phyloP scores from a whole-genome alignment of 2,888 invertebrate genomes.

The Gymnosoma rotundatum region DNA sequence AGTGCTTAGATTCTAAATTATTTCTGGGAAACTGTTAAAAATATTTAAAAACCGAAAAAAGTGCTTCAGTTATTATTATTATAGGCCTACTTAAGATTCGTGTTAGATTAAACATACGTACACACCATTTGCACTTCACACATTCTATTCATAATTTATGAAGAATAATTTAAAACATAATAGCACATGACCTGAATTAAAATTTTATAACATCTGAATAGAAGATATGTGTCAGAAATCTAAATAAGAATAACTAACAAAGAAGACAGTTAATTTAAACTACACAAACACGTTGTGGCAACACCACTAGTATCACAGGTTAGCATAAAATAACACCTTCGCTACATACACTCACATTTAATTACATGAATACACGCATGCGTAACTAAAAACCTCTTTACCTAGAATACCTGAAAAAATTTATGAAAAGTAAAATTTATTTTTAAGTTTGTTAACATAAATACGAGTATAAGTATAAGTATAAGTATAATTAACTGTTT shows the following conservation, averaged over 20 bases:
- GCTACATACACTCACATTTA: background rate
- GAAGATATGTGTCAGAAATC: background rate
- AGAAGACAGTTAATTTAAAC: slow-evolving; percentile 7
- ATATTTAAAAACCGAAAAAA: too few relatives aligned
- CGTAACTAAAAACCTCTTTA: slow-evolving; percentile 54
- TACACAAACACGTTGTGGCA: background rate
- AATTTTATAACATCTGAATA: slow-evolving; percentile 48
- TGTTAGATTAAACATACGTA: too few relatives aligned
- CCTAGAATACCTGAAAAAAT: slow-evolving; percentile 64
- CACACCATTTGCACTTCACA: too few relatives aligned
- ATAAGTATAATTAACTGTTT: too few relatives aligned
- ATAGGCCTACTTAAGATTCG: too few relatives aligned
- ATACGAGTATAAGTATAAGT: too few relatives aligned
- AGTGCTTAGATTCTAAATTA: too few relatives aligned
- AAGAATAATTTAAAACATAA: slow-evolving; percentile 20
- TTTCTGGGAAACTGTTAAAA: too few relatives aligned
- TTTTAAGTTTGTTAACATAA: slow-evolving; percentile 21
- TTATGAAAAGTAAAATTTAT: slow-evolving; percentile 68
- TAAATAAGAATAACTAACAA: slow-evolving; percentile 18
- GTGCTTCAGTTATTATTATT: too few relatives aligned
- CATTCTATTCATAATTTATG: slow-evolving; percentile 24
- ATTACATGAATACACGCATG: slow-evolving; percentile 10
- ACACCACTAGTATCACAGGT: background rate
- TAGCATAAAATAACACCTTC: background rate
- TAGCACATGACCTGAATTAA: slow-evolving; percentile 46